These are phyloP conservation scores for Microtus pennsylvanicus DNA, from an alignment of 2,113 vertebrate species.

Conservation along the genomic window DNA sequence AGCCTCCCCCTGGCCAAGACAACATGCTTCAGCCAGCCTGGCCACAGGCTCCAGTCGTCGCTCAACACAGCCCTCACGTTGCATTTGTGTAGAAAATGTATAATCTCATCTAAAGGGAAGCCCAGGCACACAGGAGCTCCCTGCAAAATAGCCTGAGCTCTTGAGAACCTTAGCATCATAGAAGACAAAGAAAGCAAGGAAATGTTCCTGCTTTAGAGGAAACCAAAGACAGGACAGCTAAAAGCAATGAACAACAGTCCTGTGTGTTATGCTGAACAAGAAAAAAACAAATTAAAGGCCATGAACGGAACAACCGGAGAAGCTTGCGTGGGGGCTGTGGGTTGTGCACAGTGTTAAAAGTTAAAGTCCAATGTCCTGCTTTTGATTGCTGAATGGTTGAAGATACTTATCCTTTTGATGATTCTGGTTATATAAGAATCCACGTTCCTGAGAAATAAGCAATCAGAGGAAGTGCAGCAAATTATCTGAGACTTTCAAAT, in stretches of 20 bases:
- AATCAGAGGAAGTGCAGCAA: neutral
- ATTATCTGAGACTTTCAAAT: conserved; percentile 1
- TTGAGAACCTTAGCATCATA: neutral
- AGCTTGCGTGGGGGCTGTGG: neutral
- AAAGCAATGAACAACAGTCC: neutral
- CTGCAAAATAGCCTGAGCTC: neutral
- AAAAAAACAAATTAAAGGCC: neutral
- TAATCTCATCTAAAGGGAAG: neutral
- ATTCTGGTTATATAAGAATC: neutral
- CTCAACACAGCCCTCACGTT: neutral
- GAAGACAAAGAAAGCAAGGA: neutral
- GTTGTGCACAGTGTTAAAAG: neutral
- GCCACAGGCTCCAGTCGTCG: neutral
- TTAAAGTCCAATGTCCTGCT: neutral
- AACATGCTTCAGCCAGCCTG: neutral
- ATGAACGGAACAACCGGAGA: neutral
- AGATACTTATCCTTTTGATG: neutral
- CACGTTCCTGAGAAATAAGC: conserved; percentile 3
- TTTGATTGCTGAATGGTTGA: neutral
- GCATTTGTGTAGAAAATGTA: neutral
- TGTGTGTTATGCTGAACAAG: neutral
- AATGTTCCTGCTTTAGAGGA: neutral
- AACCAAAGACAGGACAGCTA: neutral
- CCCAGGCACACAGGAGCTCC: neutral
- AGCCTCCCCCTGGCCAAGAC: neutral